Percentiles rank a stretch among this genome's conserved stretches.
These are phyloP conservation scores for Aquatica leii DNA, from an alignment of 2,888 invertebrate genomes.

Conservation along the genomic window DNA sequence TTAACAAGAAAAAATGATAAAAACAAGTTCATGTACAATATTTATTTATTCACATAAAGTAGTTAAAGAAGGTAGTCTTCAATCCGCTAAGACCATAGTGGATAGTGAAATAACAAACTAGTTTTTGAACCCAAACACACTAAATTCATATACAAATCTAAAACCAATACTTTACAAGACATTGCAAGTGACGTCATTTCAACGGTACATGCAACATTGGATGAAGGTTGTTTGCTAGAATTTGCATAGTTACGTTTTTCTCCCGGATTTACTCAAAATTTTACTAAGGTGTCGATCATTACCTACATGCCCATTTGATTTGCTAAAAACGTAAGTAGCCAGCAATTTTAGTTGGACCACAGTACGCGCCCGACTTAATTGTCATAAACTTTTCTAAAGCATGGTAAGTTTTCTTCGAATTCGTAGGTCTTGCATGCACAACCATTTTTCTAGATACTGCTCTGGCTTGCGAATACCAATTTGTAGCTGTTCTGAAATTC, in stretches of 20 bases:
- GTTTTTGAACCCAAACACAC: neutral
- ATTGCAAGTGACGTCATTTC: constrained; percentile 93
- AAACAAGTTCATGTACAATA: no score
- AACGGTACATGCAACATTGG: constrained; percentile 95
- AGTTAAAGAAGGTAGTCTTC: no score
- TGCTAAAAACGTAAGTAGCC: constrained; percentile 92
- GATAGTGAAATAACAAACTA: no score
- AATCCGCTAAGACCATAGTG: no score
- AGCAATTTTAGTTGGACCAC: constrained; percentile 96
- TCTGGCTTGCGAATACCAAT: constrained; percentile 96
- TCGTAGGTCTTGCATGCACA: constrained; percentile 98
- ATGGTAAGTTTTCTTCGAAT: constrained; percentile 98
- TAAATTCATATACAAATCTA: neutral
- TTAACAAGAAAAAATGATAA: no score
- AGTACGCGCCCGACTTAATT: constrained; percentile 94
- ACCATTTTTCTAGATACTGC: constrained; percentile 88
- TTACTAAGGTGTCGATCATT: constrained; percentile 15
- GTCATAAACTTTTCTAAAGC: constrained; percentile 87
- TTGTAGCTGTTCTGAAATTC: constrained; percentile 92
- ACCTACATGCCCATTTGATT: constrained; percentile 81
- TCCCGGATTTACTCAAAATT: constrained; percentile 71
- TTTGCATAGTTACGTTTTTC: constrained; percentile 87
- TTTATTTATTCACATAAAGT: no score
- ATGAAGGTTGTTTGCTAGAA: constrained; percentile 73
- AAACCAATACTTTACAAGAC: constrained; percentile 69